Evolutionary conservation across 2,888 invertebrate genomes (phyloP).

Genomic region (Troglohyphantes excavatus): DNA sequence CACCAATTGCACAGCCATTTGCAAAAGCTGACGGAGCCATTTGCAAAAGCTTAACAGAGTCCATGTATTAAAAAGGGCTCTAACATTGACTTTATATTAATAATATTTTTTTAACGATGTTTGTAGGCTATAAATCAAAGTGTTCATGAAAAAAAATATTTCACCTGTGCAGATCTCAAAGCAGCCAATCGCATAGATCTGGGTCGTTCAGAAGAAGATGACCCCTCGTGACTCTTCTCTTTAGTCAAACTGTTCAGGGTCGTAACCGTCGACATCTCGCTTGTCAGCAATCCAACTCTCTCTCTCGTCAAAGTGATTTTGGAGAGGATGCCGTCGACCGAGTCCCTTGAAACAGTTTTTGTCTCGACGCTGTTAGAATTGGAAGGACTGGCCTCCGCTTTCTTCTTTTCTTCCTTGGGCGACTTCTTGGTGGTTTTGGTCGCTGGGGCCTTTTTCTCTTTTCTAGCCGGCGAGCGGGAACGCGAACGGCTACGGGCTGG

Average conservation of each 20-base stretch:
- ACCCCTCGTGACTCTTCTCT: conserved; percentile 19
- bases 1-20: no score
- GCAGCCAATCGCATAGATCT: conserved; percentile 43
- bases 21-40: no score
- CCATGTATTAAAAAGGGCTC: no score
- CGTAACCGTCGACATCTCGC: not conserved
- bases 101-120: no score
- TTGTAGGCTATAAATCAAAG: no score
- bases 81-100: no score
- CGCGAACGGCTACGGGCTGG: not conserved
- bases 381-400: not conserved
- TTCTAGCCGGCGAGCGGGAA: conserved; percentile 56
- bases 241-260: conserved; percentile 30
- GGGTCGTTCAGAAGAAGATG: conserved; percentile 6
- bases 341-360: conserved; percentile 29
- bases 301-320: conserved; percentile 48
- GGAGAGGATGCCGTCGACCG: conserved; percentile 14
- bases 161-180: conserved; percentile 28
- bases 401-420: conserved; percentile 37
- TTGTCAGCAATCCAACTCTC: conserved; percentile 6
- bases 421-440: conserved; percentile 23
- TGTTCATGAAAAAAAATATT: no score
- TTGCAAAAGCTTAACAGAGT: no score
- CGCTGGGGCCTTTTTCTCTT: not conserved
- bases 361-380: conserved; percentile 11